These are phyloP conservation scores for Mylabris phalerata DNA, from an alignment of 1,140 invertebrate species.

Conservation along the genomic window DNA sequence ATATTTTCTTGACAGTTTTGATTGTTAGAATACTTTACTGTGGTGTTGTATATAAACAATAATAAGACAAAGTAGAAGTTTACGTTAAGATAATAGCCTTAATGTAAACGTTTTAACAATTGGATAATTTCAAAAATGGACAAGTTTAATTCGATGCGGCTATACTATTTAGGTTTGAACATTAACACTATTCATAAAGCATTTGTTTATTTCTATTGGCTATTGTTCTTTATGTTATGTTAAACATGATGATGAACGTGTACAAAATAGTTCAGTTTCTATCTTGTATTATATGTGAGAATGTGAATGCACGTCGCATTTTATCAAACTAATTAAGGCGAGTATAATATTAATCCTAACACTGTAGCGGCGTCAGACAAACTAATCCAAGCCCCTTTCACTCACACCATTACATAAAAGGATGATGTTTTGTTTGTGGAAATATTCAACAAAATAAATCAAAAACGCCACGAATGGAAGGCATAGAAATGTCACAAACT, in stretches of 20 bases:
- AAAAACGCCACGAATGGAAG: conserved; percentile 13
- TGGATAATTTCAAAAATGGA: conserved; percentile 6
- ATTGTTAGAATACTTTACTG: too few relatives aligned
- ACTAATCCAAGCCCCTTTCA: conserved; percentile 5
- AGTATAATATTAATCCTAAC: conserved; percentile 17
- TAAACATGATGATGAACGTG: conserved; percentile 12
- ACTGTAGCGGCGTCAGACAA: conserved; percentile 13
- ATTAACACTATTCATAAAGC: conserved; percentile 13
- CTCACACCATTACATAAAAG: conserved; percentile 3
- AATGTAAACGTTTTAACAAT: neutral
- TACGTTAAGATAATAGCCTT: neutral
- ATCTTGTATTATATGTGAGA: conserved; percentile 14
- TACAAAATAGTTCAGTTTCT: conserved; percentile 13
- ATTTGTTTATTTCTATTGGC: conserved; percentile 14
- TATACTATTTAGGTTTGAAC: neutral
- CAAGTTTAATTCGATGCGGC: conserved; percentile 12
- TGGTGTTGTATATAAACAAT: too few relatives aligned
- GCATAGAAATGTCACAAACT: conserved; percentile 5
- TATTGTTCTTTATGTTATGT: conserved; percentile 14
- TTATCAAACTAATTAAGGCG: conserved; percentile 17
- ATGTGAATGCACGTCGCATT: conserved; percentile 15
- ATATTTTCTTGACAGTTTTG: too few relatives aligned
- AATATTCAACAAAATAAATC: conserved; percentile 15
- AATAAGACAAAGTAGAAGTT: neutral
- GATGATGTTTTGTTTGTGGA: conserved; percentile 9